Evolutionary conservation across 2,797 vertebrate species (phyloP).

Genomic region (Characodon lateralis): DNA sequence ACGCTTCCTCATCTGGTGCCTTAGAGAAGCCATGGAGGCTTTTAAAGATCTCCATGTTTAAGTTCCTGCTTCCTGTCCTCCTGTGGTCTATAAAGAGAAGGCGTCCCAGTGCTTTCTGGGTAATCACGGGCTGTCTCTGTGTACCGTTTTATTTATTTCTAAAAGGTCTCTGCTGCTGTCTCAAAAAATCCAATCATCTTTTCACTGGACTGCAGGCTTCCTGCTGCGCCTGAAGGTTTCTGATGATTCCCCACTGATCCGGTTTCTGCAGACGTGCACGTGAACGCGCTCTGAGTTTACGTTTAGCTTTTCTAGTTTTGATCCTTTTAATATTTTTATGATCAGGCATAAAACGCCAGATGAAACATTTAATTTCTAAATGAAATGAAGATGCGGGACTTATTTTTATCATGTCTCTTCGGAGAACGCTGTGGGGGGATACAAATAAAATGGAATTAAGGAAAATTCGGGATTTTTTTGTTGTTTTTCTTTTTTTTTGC

Average conservation of each 20-base stretch:
- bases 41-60: neutral
- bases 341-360: neutral
- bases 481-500: neutral
- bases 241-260: neutral
- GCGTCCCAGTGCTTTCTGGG: neutral
- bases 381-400: neutral
- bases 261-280: neutral
- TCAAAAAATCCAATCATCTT: neutral
- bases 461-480: neutral
- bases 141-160: neutral
- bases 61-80: neutral
- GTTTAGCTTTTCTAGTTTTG: neutral
- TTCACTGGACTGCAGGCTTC: neutral
- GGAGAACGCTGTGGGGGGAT: neutral
- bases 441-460: neutral
- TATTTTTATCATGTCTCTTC: neutral
- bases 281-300: neutral
- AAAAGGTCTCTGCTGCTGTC: neutral
- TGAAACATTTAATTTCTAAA: slow-evolving; percentile 1
- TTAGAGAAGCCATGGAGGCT: neutral
- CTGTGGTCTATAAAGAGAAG: neutral
- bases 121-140: neutral
- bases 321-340: neutral
- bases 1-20: slow-evolving; percentile 6
- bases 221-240: neutral